A percentile compares a stretch with the other conserved stretches of the same genome.
phyloP scores from a whole-genome alignment of 2,797 vertebrate genomes.

The Sparus aurata region DNA sequence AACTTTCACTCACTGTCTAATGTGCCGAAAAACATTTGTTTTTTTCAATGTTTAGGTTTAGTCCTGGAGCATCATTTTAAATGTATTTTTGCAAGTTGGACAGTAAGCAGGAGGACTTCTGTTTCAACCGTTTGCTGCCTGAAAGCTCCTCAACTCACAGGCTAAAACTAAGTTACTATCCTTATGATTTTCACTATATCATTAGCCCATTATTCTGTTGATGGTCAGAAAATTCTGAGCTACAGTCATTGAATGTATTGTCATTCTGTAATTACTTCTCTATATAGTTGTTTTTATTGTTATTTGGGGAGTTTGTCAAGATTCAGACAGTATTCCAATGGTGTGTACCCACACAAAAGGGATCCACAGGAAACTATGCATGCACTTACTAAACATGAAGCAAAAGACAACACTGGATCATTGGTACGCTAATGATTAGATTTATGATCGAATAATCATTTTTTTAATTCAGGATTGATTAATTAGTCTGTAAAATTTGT shows the following conservation, averaged over 20 bases:
- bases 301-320: background rate
- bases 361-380: conserved; percentile 1
- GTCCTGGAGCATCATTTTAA: too few species aligned
- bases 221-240: background rate
- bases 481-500: too few species aligned
- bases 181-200: background rate
- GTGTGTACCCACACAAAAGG: background rate
- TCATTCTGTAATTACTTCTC: background rate
- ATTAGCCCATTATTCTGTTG: background rate
- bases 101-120: too few species aligned
- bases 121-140: too few species aligned
- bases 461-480: too few species aligned
- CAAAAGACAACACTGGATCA: background rate
- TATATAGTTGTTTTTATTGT: background rate
- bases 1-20: too few species aligned
- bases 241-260: background rate
- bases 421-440: background rate
- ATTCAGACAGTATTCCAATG: too few species aligned
- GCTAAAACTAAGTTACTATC: background rate
- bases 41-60: too few species aligned
- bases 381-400: background rate
- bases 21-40: too few species aligned
- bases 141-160: background rate
- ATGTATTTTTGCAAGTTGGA: too few species aligned
- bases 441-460: too few species aligned